These are phyloP conservation scores for Tribolium freemani DNA, from an alignment of 2,888 invertebrate genomes.

Conservation along the genomic window DNA sequence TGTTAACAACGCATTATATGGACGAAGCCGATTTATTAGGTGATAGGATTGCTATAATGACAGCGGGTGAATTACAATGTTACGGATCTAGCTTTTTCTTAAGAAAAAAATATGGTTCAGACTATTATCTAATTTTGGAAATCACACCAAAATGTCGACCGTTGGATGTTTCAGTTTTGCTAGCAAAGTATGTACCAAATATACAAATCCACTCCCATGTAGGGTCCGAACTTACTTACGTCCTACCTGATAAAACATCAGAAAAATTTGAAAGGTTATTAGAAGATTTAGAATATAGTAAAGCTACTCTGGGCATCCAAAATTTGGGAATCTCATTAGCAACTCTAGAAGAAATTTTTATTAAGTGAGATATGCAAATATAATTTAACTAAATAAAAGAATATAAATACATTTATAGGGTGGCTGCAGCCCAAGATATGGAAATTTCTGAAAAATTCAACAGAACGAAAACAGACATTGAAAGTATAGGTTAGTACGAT, in stretches of 20 bases:
- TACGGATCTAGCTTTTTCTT: constrained; percentile 86
- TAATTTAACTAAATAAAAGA: not conserved
- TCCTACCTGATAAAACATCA: constrained; percentile 75
- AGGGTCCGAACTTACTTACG: constrained; percentile 82
- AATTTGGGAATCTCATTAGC: constrained; percentile 89
- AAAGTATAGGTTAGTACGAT: not conserved
- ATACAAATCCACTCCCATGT: constrained; percentile 75
- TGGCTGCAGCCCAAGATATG: constrained; percentile 51
- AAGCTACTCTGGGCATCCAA: constrained; percentile 74
- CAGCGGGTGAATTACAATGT: constrained; percentile 83
- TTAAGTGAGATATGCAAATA: constrained; percentile 71
- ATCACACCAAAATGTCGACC: constrained; percentile 73
- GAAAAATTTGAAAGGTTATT: constrained; percentile 78
- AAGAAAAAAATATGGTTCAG: constrained; percentile 87
- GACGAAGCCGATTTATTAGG: constrained; percentile 91
- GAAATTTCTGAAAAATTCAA: constrained; percentile 45
- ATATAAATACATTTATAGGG: constrained; percentile 47
- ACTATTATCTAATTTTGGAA: constrained; percentile 84
- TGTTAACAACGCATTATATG: constrained; percentile 91
- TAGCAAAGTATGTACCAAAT: constrained; percentile 76
- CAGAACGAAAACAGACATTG: not conserved
- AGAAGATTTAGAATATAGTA: constrained; percentile 75
- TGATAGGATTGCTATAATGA: constrained; percentile 90
- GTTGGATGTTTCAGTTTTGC: constrained; percentile 71
- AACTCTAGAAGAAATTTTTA: constrained; percentile 91